These are phyloP conservation scores for Leucophenga maculata DNA, from an alignment of 2,888 invertebrate genomes.

Conservation along the genomic window DNA sequence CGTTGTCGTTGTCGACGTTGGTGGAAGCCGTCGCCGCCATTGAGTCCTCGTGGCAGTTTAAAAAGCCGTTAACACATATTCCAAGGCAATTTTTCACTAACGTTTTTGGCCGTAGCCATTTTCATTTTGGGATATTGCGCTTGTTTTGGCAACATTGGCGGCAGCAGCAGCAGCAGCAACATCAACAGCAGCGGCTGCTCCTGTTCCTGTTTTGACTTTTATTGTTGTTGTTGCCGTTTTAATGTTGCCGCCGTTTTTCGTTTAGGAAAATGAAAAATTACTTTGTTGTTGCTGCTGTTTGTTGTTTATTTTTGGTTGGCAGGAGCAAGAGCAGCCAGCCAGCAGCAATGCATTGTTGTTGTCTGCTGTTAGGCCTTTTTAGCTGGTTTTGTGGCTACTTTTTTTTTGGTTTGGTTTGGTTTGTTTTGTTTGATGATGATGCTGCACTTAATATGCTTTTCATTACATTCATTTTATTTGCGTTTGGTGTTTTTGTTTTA, in stretches of 20 bases:
- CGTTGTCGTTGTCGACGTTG: conserved; percentile 23
- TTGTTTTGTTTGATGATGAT: conserved; percentile 16
- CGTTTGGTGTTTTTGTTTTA: neutral
- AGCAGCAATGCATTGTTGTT: conserved; percentile 38
- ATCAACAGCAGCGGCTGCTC: conserved; percentile 29
- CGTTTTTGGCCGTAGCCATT: conserved; percentile 61
- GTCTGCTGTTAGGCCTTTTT: conserved; percentile 19
- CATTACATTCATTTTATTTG: conserved; percentile 42
- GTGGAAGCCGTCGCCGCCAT: conserved; percentile 36
- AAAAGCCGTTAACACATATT: conserved; percentile 72
- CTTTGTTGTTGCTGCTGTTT: conserved; percentile 46
- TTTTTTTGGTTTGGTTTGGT: neutral
- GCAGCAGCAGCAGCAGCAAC: too few species aligned
- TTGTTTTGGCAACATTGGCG: conserved; percentile 36
- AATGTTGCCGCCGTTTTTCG: conserved; percentile 58
- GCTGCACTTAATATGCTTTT: conserved; percentile 51
- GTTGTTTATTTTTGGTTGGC: conserved; percentile 38
- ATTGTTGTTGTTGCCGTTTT: conserved; percentile 42
- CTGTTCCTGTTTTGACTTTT: conserved; percentile 18
- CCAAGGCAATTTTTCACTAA: conserved; percentile 69
- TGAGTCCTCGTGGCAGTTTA: conserved; percentile 68
- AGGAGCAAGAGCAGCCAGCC: conserved; percentile 23
- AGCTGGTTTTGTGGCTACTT: conserved; percentile 13
- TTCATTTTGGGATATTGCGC: conserved; percentile 39
- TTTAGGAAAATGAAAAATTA: conserved; percentile 66